Conservation (phyloP, 2,797 vertebrate genomes). For the Pseudopleuronectes americanus region DNA sequence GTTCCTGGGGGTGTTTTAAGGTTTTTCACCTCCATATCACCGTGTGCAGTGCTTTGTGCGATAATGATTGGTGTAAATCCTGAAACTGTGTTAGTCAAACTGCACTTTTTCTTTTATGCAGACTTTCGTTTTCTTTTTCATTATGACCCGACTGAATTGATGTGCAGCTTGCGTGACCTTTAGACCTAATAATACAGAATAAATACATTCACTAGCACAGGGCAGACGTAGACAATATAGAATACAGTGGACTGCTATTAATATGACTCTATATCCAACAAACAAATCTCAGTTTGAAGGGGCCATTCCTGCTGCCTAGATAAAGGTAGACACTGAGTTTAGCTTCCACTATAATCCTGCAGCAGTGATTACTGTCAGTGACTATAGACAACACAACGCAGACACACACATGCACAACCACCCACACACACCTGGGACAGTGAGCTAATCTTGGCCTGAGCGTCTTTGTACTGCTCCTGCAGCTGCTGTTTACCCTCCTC, state of each 20-base stretch:
- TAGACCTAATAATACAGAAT: background rate
- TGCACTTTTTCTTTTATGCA: too few relatives aligned
- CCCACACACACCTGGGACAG: constrained; percentile 81
- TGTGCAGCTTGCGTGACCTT: background rate
- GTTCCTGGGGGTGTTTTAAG: background rate
- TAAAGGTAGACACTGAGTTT: constrained; percentile 11
- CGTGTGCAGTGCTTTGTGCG: background rate
- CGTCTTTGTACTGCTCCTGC: constrained; percentile 63
- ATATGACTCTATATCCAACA: background rate
- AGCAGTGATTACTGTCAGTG: constrained; percentile 36
- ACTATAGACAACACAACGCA: constrained; percentile 12
- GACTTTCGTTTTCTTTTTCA: background rate
- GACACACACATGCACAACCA: constrained; percentile 4
- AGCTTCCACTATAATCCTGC: constrained; percentile 14
- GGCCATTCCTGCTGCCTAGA: background rate
- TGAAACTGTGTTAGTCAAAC: background rate
- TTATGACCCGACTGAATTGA: background rate
- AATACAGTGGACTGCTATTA: background rate
- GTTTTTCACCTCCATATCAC: background rate
- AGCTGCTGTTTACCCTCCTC: constrained; percentile 78
- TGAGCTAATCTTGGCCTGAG: constrained; percentile 73
- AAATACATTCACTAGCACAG: background rate
- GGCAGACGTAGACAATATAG: background rate
- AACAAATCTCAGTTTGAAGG: constrained; percentile 1
- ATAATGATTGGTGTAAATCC: background rate